Percentiles rank a stretch among this genome's conserved stretches.
Conservation (phyloP, 2,888 invertebrate species). For the Morpho helenor region DNA sequence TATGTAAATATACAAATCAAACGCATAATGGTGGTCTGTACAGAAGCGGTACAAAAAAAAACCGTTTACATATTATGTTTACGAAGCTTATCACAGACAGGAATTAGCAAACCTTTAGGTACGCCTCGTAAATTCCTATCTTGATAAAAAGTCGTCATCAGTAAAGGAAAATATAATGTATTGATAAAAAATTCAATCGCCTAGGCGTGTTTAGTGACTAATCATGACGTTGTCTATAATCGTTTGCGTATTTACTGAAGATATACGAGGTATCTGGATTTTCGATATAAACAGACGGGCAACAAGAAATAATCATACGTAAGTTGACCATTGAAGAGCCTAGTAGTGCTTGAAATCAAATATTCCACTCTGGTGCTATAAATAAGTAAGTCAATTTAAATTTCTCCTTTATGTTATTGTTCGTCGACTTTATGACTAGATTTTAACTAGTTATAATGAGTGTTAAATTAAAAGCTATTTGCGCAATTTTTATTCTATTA, state of each 20-base stretch:
- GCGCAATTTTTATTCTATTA: slow-evolving; percentile 1
- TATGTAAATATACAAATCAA: no score
- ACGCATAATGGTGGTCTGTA: no score
- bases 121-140: not conserved
- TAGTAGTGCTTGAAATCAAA: slow-evolving; percentile 11
- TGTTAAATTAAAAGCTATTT: slow-evolving; percentile 4
- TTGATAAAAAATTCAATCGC: slow-evolving; percentile 19
- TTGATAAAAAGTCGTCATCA: slow-evolving; percentile 3
- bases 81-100: not conserved
- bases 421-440: no score
- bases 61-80: not conserved
- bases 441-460: not conserved
- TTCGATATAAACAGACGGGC: slow-evolving; percentile 26
- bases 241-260: slow-evolving; percentile 17
- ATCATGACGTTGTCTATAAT: slow-evolving; percentile 24
- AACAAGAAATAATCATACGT: slow-evolving; percentile 17
- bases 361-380: not conserved
- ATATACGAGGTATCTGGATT: slow-evolving; percentile 22
- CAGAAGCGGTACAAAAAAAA: no score
- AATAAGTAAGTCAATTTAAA: not conserved
- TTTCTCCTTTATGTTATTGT: no score
- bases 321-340: slow-evolving; percentile 11
- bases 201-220: slow-evolving; percentile 28
- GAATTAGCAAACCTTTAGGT: not conserved
- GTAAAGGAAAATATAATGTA: slow-evolving; percentile 1